A percentile compares a stretch with the other conserved stretches of the same genome.
Evolutionary conservation across 2,888 invertebrate genomes (phyloP).

Genomic region (Dorcus parallelipipedus): DNA sequence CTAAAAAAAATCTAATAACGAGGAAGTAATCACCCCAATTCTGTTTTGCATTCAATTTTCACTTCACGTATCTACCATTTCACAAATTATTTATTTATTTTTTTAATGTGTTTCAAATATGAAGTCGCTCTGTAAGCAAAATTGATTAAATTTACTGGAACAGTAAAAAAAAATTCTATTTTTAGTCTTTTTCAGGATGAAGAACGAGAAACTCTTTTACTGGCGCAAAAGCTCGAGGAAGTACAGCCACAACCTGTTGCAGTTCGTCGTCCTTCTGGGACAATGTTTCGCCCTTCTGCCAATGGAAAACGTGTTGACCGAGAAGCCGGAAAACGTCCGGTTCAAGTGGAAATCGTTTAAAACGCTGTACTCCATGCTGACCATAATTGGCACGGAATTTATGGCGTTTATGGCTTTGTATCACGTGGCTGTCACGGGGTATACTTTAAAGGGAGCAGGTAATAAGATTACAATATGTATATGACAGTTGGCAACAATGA

Average conservation of each 20-base stretch:
- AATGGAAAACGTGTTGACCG: slow-evolving; percentile 7
- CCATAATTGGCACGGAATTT: slow-evolving; percentile 23
- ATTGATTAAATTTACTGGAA: no score
- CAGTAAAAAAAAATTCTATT: no score
- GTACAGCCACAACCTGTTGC: not conserved
- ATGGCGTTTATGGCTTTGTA: slow-evolving; percentile 20
- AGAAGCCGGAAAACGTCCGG: slow-evolving; percentile 4
- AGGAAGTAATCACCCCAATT: no score
- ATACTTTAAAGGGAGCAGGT: slow-evolving; percentile 10
- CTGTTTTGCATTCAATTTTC: no score
- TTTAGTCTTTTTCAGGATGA: not conserved
- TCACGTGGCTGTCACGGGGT: slow-evolving; percentile 13
- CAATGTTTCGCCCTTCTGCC: slow-evolving; percentile 17
- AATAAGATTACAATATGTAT: no score
- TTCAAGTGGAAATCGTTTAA: slow-evolving; percentile 19
- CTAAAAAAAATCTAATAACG: no score
- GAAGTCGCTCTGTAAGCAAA: no score
- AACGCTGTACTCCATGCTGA: slow-evolving; percentile 12
- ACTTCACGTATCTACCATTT: no score
- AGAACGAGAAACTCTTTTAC: not conserved
- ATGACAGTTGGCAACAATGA: no score
- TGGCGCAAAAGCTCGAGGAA: not conserved
- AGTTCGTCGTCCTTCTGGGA: slow-evolving; percentile 17
- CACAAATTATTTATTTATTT: no score
- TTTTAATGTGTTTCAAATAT: no score